Evolutionary conservation across 37 sponge, comb jelly and placozoan genomes (phyloP).

Genomic region (Theonella swinhoei): DNA sequence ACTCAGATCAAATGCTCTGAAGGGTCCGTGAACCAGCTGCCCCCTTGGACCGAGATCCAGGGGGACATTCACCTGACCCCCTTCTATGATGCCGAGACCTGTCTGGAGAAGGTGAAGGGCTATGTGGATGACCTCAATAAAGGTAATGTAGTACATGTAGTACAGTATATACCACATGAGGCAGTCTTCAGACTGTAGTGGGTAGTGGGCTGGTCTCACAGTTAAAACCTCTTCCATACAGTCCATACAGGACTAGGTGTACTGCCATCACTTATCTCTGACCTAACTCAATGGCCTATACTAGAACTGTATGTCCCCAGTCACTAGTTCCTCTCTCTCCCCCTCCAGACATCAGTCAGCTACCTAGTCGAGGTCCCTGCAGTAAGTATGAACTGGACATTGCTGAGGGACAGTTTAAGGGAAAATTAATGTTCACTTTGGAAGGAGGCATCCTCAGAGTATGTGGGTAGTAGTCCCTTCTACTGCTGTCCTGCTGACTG

Average conservation of each 20-base stretch:
- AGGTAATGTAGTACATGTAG: no score
- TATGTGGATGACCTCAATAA: conserved; percentile 48
- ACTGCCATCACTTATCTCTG: no score
- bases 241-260: no score
- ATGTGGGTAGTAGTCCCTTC: not conserved
- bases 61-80: conserved; percentile 65
- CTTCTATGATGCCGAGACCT: conserved; percentile 41
- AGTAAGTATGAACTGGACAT: conserved; percentile 51
- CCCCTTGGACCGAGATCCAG: conserved; percentile 43
- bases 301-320: no score
- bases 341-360: conserved; percentile 42
- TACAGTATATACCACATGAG: no score
- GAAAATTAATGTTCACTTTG: conserved; percentile 17
- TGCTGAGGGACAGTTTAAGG: conserved; percentile 47
- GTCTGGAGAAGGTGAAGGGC: conserved; percentile 15
- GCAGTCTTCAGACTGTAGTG: no score
- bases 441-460: conserved; percentile 52
- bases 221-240: no score
- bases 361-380: conserved; percentile 69
- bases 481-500: conserved; percentile 3
- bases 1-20: conserved; percentile 48
- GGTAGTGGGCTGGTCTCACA: no score
- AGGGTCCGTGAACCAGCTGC: conserved; percentile 58
- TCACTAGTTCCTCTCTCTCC: no score
- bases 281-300: no score